Evolutionary conservation across 2,888 invertebrate genomes (phyloP).

Genomic region (Protonemura montana): DNA sequence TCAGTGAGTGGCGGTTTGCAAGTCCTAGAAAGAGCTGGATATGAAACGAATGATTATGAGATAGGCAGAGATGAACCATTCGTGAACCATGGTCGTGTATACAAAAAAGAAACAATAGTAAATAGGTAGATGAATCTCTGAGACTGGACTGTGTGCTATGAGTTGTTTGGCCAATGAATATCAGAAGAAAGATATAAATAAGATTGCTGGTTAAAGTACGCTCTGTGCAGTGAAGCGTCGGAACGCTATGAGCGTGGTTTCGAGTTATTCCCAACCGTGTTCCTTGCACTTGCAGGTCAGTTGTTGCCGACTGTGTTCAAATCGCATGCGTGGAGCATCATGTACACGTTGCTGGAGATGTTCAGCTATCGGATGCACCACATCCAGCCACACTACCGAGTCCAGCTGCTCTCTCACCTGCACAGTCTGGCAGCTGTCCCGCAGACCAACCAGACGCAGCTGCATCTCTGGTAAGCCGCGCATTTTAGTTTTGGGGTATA

Average conservation of each 20-base stretch:
- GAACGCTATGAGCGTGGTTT: too few species aligned
- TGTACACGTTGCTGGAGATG: conserved; percentile 96
- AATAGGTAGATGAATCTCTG: too few species aligned
- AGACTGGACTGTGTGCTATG: too few species aligned
- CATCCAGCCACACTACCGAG: conserved; percentile 94
- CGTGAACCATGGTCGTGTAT: too few species aligned
- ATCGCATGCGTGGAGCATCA: conserved; percentile 91
- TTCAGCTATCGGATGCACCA: conserved; percentile 96
- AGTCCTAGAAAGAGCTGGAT: too few species aligned
- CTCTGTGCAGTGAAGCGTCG: too few species aligned
- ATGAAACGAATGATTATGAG: too few species aligned
- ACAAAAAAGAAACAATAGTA: too few species aligned
- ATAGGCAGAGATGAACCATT: too few species aligned
- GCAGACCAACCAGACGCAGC: conserved; percentile 93
- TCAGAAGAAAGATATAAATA: too few species aligned
- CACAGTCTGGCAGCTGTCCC: conserved; percentile 91
- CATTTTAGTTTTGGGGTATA: background rate
- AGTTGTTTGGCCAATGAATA: too few species aligned
- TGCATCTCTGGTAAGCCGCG: conserved; percentile 80
- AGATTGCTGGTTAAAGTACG: too few species aligned
- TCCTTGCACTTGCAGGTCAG: conserved; percentile 68
- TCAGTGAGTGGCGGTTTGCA: conserved; percentile 78
- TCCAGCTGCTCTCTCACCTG: conserved; percentile 89
- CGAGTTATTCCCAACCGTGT: background rate
- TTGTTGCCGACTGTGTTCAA: conserved; percentile 90